Conservation (phyloP, 2,888 invertebrate species). For the Agriopis aurantiaria region DNA sequence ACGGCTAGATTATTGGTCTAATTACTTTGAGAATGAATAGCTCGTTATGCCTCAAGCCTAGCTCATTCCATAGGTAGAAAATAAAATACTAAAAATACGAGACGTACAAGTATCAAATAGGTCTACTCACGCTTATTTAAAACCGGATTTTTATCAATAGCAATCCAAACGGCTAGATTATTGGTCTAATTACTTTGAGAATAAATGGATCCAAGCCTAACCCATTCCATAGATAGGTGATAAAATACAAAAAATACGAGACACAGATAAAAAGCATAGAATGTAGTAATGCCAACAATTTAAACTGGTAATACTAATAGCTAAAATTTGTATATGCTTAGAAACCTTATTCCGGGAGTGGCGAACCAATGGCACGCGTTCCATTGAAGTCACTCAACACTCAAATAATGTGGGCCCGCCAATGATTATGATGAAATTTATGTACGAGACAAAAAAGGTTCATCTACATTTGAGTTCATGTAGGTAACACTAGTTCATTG, state of each 20-base stretch:
- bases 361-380: no score
- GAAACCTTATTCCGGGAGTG: no score
- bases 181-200: conserved; percentile 25
- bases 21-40: conserved; percentile 21
- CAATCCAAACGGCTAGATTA: conserved; percentile 16
- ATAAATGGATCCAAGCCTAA: conserved; percentile 17
- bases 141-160: conserved; percentile 20
- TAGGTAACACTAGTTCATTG: no score
- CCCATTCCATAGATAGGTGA: background rate
- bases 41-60: conserved; percentile 14
- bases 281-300: no score
- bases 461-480: no score
- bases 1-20: conserved; percentile 21
- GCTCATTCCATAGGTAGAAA: background rate
- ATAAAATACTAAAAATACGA: conserved; percentile 7
- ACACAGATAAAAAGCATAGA: no score
- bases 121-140: background rate
- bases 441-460: no score
- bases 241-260: conserved; percentile 5
- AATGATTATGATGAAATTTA: no score
- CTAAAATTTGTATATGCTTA: no score
- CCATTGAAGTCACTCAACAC: no score
- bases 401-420: no score
- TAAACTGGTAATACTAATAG: no score
- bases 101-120: background rate